phyloP scores from a whole-genome alignment of 2,797 vertebrate species.

The Menidia menidia region DNA sequence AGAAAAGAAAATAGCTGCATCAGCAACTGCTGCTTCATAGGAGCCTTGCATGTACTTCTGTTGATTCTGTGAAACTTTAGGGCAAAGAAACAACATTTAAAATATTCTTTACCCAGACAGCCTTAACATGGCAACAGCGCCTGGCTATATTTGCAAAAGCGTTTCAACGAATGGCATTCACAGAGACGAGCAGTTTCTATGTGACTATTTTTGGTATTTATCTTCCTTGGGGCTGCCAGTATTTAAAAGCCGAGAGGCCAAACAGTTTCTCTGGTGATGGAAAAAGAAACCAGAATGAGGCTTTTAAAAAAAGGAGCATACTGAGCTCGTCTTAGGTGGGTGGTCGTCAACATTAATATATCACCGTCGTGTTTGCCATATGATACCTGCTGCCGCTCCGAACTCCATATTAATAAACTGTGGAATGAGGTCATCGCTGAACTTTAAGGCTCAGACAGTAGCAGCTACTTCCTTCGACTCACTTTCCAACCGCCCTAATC shows the following conservation, averaged over 20 bases:
- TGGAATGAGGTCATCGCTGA: neutral
- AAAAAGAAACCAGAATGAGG: neutral
- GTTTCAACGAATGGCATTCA: too few species aligned
- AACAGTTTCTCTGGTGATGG: neutral
- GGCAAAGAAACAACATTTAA: neutral
- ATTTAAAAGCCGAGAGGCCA: neutral
- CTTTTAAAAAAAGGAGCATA: neutral
- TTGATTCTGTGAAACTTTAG: neutral
- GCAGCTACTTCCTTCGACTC: neutral
- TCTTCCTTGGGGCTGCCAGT: neutral
- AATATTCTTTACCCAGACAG: too few species aligned
- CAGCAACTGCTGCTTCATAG: neutral
- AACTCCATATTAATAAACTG: neutral
- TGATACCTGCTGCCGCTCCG: neutral
- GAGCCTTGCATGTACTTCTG: too few species aligned
- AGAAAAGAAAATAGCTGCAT: conserved; percentile 1
- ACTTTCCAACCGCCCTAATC: neutral
- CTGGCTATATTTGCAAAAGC: too few species aligned
- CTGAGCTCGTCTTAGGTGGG: neutral
- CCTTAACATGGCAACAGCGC: too few species aligned
- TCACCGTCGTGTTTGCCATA: neutral
- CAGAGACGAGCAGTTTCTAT: neutral
- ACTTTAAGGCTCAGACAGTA: neutral
- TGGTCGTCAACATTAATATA: neutral
- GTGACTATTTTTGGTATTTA: neutral